Percentiles rank a stretch among this genome's conserved stretches.
phyloP scores from a whole-genome alignment of 1,140 invertebrate species.

The Aphaenogaster ashmeadi region DNA sequence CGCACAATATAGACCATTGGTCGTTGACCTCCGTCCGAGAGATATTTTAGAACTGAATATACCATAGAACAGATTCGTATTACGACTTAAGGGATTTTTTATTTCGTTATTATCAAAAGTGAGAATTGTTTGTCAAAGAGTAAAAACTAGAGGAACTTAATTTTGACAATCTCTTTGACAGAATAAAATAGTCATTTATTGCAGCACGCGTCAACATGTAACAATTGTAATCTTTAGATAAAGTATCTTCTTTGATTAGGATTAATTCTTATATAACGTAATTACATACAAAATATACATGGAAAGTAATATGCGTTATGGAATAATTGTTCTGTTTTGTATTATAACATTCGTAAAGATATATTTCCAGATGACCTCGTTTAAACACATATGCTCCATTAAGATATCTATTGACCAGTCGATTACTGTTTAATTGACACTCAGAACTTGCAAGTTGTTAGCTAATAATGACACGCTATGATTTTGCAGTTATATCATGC shows the following conservation, averaged over 20 bases:
- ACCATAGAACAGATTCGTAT: conserved; percentile 9
- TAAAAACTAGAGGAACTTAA: background rate
- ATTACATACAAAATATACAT: background rate
- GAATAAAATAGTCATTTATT: background rate
- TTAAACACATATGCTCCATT: background rate
- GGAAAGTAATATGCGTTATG: background rate
- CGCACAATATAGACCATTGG: conserved; percentile 38
- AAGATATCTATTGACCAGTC: background rate
- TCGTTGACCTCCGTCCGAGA: conserved; percentile 32
- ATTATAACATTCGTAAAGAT: background rate
- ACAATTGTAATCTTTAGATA: background rate
- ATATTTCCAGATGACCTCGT: background rate
- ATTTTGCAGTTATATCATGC: conserved; percentile 14
- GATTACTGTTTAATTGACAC: conserved; percentile 7
- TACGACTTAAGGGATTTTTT: background rate
- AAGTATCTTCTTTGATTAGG: background rate
- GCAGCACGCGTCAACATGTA: background rate
- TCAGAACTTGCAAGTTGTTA: background rate
- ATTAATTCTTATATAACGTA: background rate
- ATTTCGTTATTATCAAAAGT: background rate
- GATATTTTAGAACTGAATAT: conserved; percentile 21
- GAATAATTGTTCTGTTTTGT: conserved; percentile 18
- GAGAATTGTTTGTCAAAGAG: background rate
- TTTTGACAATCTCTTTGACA: background rate
- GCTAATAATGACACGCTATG: background rate